A percentile compares a stretch with the other conserved stretches of the same genome.
Evolutionary conservation across 2,113 vertebrate species (phyloP).

Genomic region (Proteles cristata): DNA sequence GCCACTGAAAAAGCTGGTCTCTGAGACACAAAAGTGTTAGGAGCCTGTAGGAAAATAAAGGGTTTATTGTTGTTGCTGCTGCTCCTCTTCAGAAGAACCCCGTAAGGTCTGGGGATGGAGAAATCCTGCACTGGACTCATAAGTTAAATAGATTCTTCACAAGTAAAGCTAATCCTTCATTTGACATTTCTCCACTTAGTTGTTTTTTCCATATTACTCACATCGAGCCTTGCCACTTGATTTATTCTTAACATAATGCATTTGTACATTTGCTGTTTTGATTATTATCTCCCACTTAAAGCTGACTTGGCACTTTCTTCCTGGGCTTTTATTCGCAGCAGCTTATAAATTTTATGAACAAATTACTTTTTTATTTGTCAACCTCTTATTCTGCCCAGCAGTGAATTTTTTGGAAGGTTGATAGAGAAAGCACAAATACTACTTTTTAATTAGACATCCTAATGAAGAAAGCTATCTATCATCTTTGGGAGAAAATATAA

Average conservation of each 20-base stretch:
- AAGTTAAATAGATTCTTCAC: slow-evolving; percentile 46
- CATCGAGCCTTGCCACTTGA: slow-evolving; percentile 48
- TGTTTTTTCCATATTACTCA: slow-evolving; percentile 58
- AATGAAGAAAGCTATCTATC: slow-evolving; percentile 63
- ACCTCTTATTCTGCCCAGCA: slow-evolving; percentile 57
- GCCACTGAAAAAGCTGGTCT: background rate
- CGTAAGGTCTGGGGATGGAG: background rate
- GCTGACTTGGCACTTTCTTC: slow-evolving; percentile 80
- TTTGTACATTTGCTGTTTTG: slow-evolving; percentile 68
- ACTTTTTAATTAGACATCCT: slow-evolving; percentile 58
- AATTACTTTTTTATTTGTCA: slow-evolving; percentile 82
- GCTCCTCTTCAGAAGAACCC: background rate
- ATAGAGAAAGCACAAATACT: slow-evolving; percentile 45
- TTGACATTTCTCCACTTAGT: slow-evolving; percentile 55
- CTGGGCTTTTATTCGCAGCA: slow-evolving; percentile 57
- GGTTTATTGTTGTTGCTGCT: background rate
- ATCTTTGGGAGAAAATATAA: background rate
- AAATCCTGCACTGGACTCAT: slow-evolving; percentile 41
- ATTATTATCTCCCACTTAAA: slow-evolving; percentile 75
- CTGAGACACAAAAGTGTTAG: background rate
- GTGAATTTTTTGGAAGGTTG: slow-evolving; percentile 68
- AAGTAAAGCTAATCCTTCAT: slow-evolving; percentile 61
- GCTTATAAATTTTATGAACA: slow-evolving; percentile 80
- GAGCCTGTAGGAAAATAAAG: background rate
- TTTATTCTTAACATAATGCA: slow-evolving; percentile 69